Evolutionary conservation across 1,140 invertebrate species (phyloP).

Genomic region (Eupeodes corollae): DNA sequence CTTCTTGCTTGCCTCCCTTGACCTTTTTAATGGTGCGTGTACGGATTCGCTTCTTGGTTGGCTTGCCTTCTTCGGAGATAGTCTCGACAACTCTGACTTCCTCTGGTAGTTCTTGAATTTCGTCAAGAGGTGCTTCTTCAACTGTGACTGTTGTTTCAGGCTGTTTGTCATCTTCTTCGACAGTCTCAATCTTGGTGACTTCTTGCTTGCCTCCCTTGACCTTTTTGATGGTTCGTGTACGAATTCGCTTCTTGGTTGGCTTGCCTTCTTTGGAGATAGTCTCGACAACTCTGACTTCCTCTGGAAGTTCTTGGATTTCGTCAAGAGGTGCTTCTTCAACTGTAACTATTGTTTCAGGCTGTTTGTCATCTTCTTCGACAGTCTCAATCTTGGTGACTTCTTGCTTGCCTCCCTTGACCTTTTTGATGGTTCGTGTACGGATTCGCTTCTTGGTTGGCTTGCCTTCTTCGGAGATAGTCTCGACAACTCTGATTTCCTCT

Average conservation of each 20-base stretch:
- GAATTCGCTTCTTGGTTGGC: conserved; percentile 4
- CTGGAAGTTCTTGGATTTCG: background rate
- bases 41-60: conserved; percentile 9
- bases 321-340: conserved; percentile 7
- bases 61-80: conserved; percentile 16
- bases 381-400: conserved; percentile 29
- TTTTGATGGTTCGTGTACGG: conserved; percentile 19
- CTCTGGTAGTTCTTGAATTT: conserved; percentile 18
- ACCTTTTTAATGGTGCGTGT: conserved; percentile 11
- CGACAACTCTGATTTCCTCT: conserved; percentile 2
- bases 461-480: conserved; percentile 9
- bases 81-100: conserved; percentile 18
- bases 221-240: conserved; percentile 13
- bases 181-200: conserved; percentile 11
- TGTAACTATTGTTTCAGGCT: conserved; percentile 21
- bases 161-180: conserved; percentile 6
- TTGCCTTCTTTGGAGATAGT: conserved; percentile 16
- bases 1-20: conserved; percentile 8
- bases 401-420: conserved; percentile 22
- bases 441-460: conserved; percentile 3
- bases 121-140: conserved; percentile 22
- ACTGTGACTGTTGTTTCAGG: conserved; percentile 8
- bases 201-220: conserved; percentile 5
- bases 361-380: conserved; percentile 31
- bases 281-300: conserved; percentile 22